These are phyloP conservation scores for Spodoptera litura DNA, from an alignment of 1,140 invertebrate genomes.

Conservation along the genomic window DNA sequence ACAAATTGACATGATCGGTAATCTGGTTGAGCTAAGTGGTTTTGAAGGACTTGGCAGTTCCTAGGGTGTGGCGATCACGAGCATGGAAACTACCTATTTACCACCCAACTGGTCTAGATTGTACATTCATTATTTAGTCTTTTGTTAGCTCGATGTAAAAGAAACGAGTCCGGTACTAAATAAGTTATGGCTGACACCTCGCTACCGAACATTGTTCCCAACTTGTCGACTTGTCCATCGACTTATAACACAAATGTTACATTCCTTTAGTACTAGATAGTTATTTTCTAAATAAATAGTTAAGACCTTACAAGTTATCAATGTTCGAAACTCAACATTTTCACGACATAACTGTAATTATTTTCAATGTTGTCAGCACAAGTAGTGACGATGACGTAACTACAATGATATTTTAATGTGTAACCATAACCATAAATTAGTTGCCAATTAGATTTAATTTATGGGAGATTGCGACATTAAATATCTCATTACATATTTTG, in stretches of 20 bases:
- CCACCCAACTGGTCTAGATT: conserved; percentile 67
- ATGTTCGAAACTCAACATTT: conserved; percentile 25
- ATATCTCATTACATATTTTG: conserved; percentile 53
- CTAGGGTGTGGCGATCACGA: conserved; percentile 80
- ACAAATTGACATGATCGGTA: conserved; percentile 74
- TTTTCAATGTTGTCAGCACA: conserved; percentile 39
- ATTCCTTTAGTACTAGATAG: conserved; percentile 19
- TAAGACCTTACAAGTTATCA: conserved; percentile 12
- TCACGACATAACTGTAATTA: conserved; percentile 44
- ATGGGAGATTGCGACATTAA: conserved; percentile 62
- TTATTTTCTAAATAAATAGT: conserved; percentile 21
- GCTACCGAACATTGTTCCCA: conserved; percentile 30
- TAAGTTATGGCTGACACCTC: conserved; percentile 37
- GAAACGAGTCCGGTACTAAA: conserved; percentile 45
- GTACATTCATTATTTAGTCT: conserved; percentile 61
- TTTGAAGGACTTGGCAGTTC: conserved; percentile 71
- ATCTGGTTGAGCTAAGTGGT: conserved; percentile 72
- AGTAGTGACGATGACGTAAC: conserved; percentile 60
- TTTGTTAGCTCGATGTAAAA: conserved; percentile 54
- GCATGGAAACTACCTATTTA: conserved; percentile 51
- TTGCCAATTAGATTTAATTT: conserved; percentile 65
- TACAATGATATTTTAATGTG: conserved; percentile 70
- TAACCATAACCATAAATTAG: conserved; percentile 72
- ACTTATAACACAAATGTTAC: conserved; percentile 30
- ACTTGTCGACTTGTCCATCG: conserved; percentile 22